These are phyloP conservation scores for Melolontha melolontha DNA, from an alignment of 2,888 invertebrate species.

Conservation along the genomic window DNA sequence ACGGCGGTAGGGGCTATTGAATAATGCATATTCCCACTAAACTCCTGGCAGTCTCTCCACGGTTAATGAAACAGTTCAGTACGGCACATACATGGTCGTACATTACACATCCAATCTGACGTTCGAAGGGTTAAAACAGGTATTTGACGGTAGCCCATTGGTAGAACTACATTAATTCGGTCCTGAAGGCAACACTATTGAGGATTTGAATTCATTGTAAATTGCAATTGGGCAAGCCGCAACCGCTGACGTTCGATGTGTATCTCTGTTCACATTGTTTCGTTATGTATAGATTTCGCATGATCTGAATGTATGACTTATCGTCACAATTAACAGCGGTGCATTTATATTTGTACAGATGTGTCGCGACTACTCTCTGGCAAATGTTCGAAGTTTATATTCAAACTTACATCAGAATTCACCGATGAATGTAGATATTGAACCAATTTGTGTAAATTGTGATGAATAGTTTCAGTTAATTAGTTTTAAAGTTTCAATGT, in stretches of 20 bases:
- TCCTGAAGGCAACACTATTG: slow-evolving; percentile 53
- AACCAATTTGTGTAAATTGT: too few relatives aligned
- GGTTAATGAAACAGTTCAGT: slow-evolving; percentile 54
- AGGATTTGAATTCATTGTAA: slow-evolving; percentile 50
- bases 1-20: slow-evolving; percentile 46
- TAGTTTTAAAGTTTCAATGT: too few relatives aligned
- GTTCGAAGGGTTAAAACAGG: slow-evolving; percentile 46
- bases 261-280: slow-evolving; percentile 33
- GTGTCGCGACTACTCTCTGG: not conserved
- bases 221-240: slow-evolving; percentile 40
- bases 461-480: too few relatives aligned
- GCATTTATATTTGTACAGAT: slow-evolving; percentile 17
- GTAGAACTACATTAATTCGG: slow-evolving; percentile 52
- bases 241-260: slow-evolving; percentile 30
- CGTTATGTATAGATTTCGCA: slow-evolving; percentile 29
- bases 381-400: too few relatives aligned
- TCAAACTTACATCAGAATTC: too few relatives aligned
- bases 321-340: slow-evolving; percentile 22
- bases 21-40: slow-evolving; percentile 51
- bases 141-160: slow-evolving; percentile 48
- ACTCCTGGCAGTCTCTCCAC: slow-evolving; percentile 48
- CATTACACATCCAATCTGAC: slow-evolving; percentile 45
- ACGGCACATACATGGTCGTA: slow-evolving; percentile 49
- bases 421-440: too few relatives aligned
- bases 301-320: slow-evolving; percentile 32